Conservation (phyloP, 2,113 vertebrate genomes). For the Nematolebias whitei region DNA sequence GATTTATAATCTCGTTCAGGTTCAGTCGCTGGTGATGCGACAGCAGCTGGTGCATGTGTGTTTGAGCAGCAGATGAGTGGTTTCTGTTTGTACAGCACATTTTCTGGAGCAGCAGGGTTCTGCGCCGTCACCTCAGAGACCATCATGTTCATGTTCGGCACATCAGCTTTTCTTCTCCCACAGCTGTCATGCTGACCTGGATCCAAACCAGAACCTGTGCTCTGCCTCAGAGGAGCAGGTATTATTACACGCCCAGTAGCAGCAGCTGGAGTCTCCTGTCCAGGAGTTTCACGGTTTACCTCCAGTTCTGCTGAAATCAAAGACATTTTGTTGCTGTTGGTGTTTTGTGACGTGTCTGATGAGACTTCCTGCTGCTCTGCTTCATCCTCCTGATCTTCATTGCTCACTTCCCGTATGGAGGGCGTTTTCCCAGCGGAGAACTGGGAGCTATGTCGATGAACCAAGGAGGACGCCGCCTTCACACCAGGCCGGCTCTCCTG, state of each 20-base stretch:
- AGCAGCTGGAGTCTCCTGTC: slow-evolving; percentile 1
- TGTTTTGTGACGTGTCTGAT: slow-evolving; percentile 18
- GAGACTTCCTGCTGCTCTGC: slow-evolving; percentile 62
- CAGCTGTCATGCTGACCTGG: slow-evolving; percentile 30
- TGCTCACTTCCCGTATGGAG: slow-evolving; percentile 82
- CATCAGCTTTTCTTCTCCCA: slow-evolving; percentile 21
- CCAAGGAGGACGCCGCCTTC: slow-evolving; percentile 56
- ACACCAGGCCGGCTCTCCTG: slow-evolving; percentile 56
- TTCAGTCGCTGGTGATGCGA: slow-evolving; percentile 14
- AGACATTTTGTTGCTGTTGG: slow-evolving; percentile 26
- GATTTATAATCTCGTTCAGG: slow-evolving; percentile 16
- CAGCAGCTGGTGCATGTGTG: slow-evolving; percentile 8
- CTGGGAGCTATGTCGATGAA: slow-evolving; percentile 75
- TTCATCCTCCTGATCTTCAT: slow-evolving; percentile 81
- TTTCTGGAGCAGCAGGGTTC: slow-evolving; percentile 27
- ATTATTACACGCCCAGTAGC: background rate
- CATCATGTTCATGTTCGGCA: slow-evolving; percentile 9
- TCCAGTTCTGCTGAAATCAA: slow-evolving; percentile 28
- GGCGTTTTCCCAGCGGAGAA: slow-evolving; percentile 80
- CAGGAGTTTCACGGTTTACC: slow-evolving; percentile 16
- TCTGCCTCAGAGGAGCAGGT: slow-evolving; percentile 31
- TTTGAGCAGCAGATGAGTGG: slow-evolving; percentile 28
- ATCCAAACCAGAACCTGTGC: slow-evolving; percentile 19
- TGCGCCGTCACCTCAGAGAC: slow-evolving; percentile 15
- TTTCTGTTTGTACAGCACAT: slow-evolving; percentile 46